Percentiles rank a stretch among this genome's conserved stretches.
Evolutionary conservation across 2,113 vertebrate genomes (phyloP).

Genomic region (Corvus cornix): DNA sequence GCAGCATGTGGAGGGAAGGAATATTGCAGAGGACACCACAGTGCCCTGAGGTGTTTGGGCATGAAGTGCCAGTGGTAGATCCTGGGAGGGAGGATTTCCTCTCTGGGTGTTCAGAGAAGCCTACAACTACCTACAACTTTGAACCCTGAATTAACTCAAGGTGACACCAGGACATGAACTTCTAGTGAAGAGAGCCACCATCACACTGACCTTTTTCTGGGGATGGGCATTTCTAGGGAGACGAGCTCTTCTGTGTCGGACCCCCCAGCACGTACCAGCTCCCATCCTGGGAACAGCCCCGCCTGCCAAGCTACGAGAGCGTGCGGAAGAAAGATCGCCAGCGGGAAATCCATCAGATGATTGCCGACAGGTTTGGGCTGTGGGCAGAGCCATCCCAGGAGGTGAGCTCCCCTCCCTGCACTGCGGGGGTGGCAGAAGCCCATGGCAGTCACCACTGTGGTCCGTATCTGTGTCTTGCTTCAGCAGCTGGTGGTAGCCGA

Average conservation of each 20-base stretch:
- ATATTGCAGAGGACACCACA: not conserved
- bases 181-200: not conserved
- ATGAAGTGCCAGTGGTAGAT: not conserved
- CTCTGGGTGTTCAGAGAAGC: not conserved
- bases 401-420: constrained; percentile 54
- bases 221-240: constrained; percentile 42
- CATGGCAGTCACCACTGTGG: not conserved
- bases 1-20: not conserved
- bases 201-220: not conserved
- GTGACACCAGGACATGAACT: not conserved
- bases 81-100: not conserved
- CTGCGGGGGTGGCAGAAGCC: not conserved
- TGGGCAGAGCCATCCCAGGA: constrained; percentile 75
- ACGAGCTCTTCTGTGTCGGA: constrained; percentile 77
- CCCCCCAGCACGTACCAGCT: constrained; percentile 77
- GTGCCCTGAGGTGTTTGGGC: not conserved
- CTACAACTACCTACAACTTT: not conserved
- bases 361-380: constrained; percentile 79
- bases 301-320: constrained; percentile 80
- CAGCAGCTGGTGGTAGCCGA: not conserved
- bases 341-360: constrained; percentile 85
- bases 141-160: not conserved
- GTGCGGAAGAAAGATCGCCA: constrained; percentile 82
- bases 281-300: constrained; percentile 60
- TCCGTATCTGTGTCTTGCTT: not conserved